phyloP scores from a whole-genome alignment of 2,113 vertebrate species.

The Mus spicilegus region DNA sequence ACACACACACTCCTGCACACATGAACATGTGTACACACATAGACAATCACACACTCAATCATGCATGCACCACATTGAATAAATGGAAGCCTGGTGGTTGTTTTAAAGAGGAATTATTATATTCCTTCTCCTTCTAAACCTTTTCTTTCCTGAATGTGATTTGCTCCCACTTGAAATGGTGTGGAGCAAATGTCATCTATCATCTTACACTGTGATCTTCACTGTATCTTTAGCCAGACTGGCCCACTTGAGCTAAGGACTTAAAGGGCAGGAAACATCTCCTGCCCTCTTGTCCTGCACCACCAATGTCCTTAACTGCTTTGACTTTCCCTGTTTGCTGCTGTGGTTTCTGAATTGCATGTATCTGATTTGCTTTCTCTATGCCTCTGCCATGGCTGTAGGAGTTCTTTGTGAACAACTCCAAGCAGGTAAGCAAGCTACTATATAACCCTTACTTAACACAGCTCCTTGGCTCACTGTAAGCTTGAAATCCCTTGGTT shows the following conservation, averaged over 20 bases:
- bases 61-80: background rate
- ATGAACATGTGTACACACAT: too few relatives aligned
- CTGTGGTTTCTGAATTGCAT: slow-evolving; percentile 93
- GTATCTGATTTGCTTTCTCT: slow-evolving; percentile 94
- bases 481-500: slow-evolving; percentile 20
- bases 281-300: background rate
- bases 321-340: slow-evolving; percentile 79
- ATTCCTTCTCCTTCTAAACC: slow-evolving; percentile 15
- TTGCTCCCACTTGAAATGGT: background rate
- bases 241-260: background rate
- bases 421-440: slow-evolving; percentile 96
- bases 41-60: background rate
- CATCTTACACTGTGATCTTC: background rate
- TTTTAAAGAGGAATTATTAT: slow-evolving; percentile 19
- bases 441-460: slow-evolving; percentile 57
- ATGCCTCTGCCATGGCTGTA: slow-evolving; percentile 97
- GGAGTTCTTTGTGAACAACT: slow-evolving; percentile 99
- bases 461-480: background rate
- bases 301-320: slow-evolving; percentile 73
- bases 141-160: slow-evolving; percentile 47
- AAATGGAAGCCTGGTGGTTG: background rate
- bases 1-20: too few relatives aligned
- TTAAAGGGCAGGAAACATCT: background rate
- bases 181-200: background rate
- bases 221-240: background rate